Percentiles rank a stretch among this genome's conserved stretches.
Conservation (phyloP, 2,888 invertebrate genomes). For the Tenthredo livida region DNA sequence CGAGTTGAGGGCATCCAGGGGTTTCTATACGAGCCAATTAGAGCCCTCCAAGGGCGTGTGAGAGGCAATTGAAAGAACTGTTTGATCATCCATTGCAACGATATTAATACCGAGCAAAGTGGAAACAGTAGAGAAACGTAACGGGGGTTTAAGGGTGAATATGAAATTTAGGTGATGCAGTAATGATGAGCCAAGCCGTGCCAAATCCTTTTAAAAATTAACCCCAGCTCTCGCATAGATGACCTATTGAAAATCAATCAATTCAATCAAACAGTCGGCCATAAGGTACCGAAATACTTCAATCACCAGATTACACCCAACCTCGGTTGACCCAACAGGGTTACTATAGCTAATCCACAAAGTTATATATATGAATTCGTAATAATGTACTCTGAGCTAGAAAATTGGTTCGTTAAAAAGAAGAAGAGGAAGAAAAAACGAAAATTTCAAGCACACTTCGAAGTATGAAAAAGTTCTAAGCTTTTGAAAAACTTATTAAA, state of each 20-base stretch:
- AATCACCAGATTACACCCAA: neutral
- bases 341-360: neutral
- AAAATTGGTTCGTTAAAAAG: neutral
- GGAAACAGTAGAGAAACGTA: neutral
- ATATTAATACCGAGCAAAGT: neutral
- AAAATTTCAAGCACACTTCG: too few relatives aligned
- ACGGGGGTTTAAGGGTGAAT: neutral
- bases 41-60: neutral
- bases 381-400: neutral
- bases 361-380: neutral
- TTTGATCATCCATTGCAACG: conserved; percentile 2
- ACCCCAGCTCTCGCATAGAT: neutral
- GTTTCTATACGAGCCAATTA: neutral
- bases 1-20: neutral
- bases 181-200: neutral
- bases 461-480: too few relatives aligned
- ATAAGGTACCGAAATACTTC: conserved; percentile 7
- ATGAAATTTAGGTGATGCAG: neutral
- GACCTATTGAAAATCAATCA: conserved; percentile 22
- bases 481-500: too few relatives aligned
- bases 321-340: neutral
- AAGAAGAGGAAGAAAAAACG: neutral
- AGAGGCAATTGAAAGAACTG: neutral
- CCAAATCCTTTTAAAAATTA: conserved; percentile 4
- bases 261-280: neutral